A percentile compares a stretch with the other conserved stretches of the same genome.
Conservation (phyloP, 2,888 invertebrate species). For the Limenitis camilla region DNA sequence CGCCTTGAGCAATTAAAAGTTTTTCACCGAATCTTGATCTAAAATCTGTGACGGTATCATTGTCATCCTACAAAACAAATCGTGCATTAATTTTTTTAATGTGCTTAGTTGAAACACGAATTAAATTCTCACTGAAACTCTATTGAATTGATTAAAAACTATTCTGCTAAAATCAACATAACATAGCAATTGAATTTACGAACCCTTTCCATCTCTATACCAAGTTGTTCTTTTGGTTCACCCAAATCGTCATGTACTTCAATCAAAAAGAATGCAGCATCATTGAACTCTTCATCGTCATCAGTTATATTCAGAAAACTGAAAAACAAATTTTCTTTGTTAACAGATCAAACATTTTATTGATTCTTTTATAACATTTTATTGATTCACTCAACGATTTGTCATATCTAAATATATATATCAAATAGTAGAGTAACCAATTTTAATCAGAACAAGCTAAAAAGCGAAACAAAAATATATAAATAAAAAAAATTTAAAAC, state of each 20-base stretch:
- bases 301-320: conserved; percentile 52
- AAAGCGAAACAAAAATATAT: too few species aligned
- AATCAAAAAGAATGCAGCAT: conserved; percentile 76
- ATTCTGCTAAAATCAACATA: neutral
- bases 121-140: too few species aligned
- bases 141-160: neutral
- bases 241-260: conserved; percentile 84
- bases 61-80: conserved; percentile 72
- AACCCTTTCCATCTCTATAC: conserved; percentile 82
- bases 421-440: too few species aligned
- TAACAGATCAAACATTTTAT: neutral
- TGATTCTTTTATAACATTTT: neutral
- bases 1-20: conserved; percentile 77
- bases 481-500: neutral
- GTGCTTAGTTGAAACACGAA: too few species aligned
- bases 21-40: conserved; percentile 81
- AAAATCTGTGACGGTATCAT: conserved; percentile 83
- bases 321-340: conserved; percentile 7
- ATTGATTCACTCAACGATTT: too few species aligned
- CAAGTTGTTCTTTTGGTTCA: conserved; percentile 83
- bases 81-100: neutral
- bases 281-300: conserved; percentile 61
- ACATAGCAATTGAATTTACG: conserved; percentile 21
- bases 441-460: too few species aligned
- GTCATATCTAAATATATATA: too few species aligned